Conservation (phyloP, 2,113 vertebrate species). For the Ia io region DNA sequence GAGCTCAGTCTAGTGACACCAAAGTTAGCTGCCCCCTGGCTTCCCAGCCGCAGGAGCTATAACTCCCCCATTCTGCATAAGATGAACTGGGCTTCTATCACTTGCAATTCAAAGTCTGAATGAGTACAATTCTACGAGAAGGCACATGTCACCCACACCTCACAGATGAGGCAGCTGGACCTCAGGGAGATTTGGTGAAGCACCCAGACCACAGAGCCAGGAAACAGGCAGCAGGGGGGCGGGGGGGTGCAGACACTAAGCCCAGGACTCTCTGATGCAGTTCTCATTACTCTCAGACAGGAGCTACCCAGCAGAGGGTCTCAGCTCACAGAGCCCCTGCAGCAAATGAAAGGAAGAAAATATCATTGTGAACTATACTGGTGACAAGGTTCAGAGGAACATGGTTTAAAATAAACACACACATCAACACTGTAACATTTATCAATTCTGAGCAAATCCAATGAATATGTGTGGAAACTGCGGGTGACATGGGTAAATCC, state of each 20-base stretch:
- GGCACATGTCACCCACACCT: neutral
- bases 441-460: neutral
- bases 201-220: neutral
- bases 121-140: neutral
- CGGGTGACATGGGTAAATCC: neutral
- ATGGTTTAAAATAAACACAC: neutral
- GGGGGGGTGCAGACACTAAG: neutral
- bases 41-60: neutral
- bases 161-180: neutral
- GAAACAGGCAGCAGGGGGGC: neutral
- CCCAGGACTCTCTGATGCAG: neutral
- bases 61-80: too few species aligned
- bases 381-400: neutral
- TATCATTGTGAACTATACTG: neutral
- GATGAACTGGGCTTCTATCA: neutral
- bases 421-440: neutral
- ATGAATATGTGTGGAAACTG: neutral
- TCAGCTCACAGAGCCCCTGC: neutral
- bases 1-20: fast-evolving
- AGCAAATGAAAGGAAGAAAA: neutral
- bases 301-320: neutral
- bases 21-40: neutral
- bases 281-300: neutral
- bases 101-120: neutral
- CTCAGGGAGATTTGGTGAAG: neutral